These are phyloP conservation scores for Enhydra lutris DNA, from an alignment of 2,113 vertebrate species.

Conservation along the genomic window DNA sequence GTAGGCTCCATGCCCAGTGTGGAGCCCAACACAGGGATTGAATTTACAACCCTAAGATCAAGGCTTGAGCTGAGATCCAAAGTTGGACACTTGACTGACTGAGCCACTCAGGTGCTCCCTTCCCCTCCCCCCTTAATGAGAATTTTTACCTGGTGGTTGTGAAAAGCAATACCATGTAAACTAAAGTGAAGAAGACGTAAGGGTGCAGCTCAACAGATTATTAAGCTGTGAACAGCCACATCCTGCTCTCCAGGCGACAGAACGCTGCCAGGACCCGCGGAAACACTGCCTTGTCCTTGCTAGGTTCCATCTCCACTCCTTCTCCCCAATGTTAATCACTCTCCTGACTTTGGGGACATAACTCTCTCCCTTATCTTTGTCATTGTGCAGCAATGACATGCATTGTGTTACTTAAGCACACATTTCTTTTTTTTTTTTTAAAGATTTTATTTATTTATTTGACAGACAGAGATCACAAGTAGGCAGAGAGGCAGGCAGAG, in stretches of 20 bases:
- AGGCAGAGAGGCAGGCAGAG: too few species aligned
- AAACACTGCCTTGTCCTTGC: background rate
- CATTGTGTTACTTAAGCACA: background rate
- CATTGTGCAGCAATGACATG: background rate
- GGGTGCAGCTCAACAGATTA: background rate
- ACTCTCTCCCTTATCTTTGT: background rate
- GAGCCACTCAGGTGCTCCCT: background rate
- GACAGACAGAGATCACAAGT: too few species aligned
- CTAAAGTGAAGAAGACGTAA: background rate
- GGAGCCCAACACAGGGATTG: background rate
- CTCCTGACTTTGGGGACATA: background rate
- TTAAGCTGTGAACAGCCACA: background rate
- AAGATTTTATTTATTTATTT: too few species aligned
- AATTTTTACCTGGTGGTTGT: background rate
- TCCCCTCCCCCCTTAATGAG: background rate
- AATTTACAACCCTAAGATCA: background rate
- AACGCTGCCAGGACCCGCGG: background rate
- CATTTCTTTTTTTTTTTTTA: background rate
- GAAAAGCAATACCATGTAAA: background rate
- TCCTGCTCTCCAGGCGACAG: background rate
- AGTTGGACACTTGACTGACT: background rate
- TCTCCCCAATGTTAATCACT: background rate
- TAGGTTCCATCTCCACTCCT: background rate
- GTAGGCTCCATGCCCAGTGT: background rate
- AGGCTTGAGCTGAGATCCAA: background rate